Base-by-base conservation (phyloP, 92 coral and sea anemone genomes). In the Epizoanthus ramosus region DNA sequence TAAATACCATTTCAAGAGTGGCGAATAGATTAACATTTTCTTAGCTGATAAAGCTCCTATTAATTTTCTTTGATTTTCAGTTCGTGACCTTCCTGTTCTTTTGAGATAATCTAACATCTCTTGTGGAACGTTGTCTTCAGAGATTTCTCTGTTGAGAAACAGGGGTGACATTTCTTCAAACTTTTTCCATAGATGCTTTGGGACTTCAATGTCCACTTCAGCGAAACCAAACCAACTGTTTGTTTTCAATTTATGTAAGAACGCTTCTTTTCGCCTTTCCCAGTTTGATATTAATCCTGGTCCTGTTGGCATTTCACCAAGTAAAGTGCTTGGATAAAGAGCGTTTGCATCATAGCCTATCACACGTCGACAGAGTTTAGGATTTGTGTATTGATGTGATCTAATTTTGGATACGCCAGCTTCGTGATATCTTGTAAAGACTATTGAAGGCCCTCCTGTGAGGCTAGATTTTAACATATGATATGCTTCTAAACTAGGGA, bases 171-270 rank as follows among this genome's bases (percentile, higher is more conserved):
- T 21, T 50, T 81, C 85, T 3, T 21, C 37, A 13, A 81, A 81
- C 3, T 21, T 22, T 8, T 50, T 3, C 52, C 79, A 24, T 1
- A 80, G 84, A 37, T 45, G 6, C 6, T 80, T 14, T 2, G 84
- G 84, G 0, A 80, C 85, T 25, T 80, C 33, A 1, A 69, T 81
- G 8, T 81, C 85, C 0, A 81, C 85, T 16, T 81, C 50, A 8
- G 19, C 43, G 31, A 81, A 81, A 3, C 75, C 85, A 8, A 69
- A 81, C 57, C 57, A 47, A 1, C 60, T 65, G 14, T 28, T 8
- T 18, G 19, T 15, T 23, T 10, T n/a, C 16, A 16, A 3, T 41
- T 6, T 0, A 3, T 19, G n/a, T 10, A 0, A 2, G 15, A 9
- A 2, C 52, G 15, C 37, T 2, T 1, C 16, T 18, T 25, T 3